Percentiles rank a stretch among this genome's conserved stretches.
phyloP scores from a whole-genome alignment of 37 sponge, comb jelly and placozoan genomes.

The Diacarnus erythraeanus region DNA sequence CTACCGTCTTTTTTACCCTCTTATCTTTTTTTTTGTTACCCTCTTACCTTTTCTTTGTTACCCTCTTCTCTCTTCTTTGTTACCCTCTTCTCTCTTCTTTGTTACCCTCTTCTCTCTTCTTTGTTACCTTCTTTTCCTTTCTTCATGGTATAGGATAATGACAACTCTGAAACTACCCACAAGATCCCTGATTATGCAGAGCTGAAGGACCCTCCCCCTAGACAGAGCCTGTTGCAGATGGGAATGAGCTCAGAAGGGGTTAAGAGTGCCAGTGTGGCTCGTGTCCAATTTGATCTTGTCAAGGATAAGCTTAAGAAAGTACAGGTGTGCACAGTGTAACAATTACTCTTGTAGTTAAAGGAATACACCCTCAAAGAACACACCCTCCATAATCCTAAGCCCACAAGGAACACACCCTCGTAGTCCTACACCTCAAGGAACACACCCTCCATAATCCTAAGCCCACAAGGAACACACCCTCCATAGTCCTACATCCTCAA shows the following conservation, averaged over 20 bases:
- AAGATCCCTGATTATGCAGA: conserved; percentile 20
- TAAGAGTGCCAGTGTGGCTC: neutral
- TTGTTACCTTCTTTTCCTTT: too few relatives aligned
- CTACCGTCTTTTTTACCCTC: too few relatives aligned
- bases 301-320: conserved; percentile 30
- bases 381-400: neutral
- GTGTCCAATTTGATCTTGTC: conserved; percentile 19
- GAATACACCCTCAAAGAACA: too few relatives aligned
- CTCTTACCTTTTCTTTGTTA: too few relatives aligned
- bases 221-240: neutral
- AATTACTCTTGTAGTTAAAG: too few relatives aligned
- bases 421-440: neutral
- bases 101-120: too few relatives aligned
- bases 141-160: too few relatives aligned
- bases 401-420: neutral
- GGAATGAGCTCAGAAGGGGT: neutral
- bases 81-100: too few relatives aligned
- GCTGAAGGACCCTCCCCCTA: conserved; percentile 14
- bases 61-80: too few relatives aligned
- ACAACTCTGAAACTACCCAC: too few relatives aligned
- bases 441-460: too few relatives aligned
- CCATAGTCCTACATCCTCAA: neutral
- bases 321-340: neutral
- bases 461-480: neutral
- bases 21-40: too few relatives aligned